phyloP scores from a whole-genome alignment of 2,888 invertebrate species.

The Euproctis similis region DNA sequence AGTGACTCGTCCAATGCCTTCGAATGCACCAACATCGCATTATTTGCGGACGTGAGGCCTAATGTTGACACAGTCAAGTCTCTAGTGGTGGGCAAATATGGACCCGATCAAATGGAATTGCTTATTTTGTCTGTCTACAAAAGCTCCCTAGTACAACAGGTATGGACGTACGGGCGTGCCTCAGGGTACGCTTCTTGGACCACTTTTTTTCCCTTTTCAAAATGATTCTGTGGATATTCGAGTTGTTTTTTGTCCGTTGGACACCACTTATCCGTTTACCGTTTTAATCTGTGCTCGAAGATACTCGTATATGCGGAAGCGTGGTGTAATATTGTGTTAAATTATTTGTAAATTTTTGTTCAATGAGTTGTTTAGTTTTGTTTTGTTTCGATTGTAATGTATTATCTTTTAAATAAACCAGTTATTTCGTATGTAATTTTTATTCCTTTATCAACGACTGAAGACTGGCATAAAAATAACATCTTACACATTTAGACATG shows the following conservation, averaged over 20 bases:
- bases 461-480: no score
- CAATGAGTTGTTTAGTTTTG: constrained; percentile 17
- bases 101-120: constrained; percentile 73
- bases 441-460: no score
- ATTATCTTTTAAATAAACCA: constrained; percentile 6
- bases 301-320: constrained; percentile 50
- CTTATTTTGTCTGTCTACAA: constrained; percentile 75
- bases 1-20: constrained; percentile 40
- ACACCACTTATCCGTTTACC: constrained; percentile 48
- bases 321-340: constrained; percentile 41
- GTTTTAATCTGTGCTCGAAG: constrained; percentile 51
- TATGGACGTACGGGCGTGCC: constrained; percentile 51
- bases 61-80: constrained; percentile 69
- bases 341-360: constrained; percentile 44
- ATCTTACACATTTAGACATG: no score
- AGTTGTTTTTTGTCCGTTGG: constrained; percentile 48
- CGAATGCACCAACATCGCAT: constrained; percentile 64
- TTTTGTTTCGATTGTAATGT: constrained; percentile 14
- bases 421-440: no score
- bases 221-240: constrained; percentile 50
- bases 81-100: constrained; percentile 74
- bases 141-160: constrained; percentile 63
- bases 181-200: constrained; percentile 45
- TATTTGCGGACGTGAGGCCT: constrained; percentile 74
- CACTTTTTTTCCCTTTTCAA: constrained; percentile 43